Conservation (phyloP, 2,113 vertebrate genomes). For the Pomatorhinus ruficollis region DNA sequence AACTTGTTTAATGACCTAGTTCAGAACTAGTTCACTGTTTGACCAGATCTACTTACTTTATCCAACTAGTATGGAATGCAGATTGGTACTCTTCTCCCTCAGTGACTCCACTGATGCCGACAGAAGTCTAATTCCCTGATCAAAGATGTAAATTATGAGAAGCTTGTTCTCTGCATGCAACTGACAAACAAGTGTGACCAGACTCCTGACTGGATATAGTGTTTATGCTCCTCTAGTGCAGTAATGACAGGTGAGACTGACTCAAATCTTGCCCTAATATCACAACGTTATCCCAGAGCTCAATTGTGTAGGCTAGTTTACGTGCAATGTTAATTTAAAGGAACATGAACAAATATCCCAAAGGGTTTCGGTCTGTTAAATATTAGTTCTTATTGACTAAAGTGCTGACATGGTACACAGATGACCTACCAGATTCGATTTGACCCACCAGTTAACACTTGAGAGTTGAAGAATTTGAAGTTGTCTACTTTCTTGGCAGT, state of each 20-base stretch:
- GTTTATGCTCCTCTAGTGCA: background rate
- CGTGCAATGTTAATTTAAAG: background rate
- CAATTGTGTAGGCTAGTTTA: background rate
- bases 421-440: background rate
- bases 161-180: background rate
- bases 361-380: background rate
- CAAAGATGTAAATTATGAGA: background rate
- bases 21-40: background rate
- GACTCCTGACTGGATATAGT: background rate
- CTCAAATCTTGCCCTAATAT: background rate
- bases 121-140: background rate
- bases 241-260: background rate
- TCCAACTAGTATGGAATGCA: background rate
- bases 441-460: background rate
- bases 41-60: background rate
- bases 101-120: background rate
- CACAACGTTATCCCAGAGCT: background rate
- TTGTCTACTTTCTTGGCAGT: conserved; percentile 49
- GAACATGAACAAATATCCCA: background rate
- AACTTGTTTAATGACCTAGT: background rate
- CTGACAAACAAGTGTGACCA: background rate
- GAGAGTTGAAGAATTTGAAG: conserved; percentile 3
- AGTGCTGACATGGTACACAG: background rate
- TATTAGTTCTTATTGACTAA: background rate
- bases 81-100: background rate